These are phyloP conservation scores for Amphiura filiformis DNA, from an alignment of 35 echinoderm and acorn worm genomes.

Conservation along the genomic window DNA sequence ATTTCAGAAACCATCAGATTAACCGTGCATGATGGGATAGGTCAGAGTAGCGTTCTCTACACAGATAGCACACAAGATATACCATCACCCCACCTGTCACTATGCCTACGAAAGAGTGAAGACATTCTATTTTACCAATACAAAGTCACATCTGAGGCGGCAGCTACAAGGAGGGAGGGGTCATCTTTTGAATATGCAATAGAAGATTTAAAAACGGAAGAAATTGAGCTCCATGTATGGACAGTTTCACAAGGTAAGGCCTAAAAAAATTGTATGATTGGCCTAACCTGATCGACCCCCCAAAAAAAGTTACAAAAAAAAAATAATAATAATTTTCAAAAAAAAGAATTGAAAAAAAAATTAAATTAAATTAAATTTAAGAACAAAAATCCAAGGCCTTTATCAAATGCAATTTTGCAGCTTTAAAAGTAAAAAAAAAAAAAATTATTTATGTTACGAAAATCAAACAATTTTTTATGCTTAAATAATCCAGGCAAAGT, in stretches of 20 bases:
- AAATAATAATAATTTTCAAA: background rate
- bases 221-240: constrained; percentile 25
- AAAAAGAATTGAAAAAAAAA: background rate
- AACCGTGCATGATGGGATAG: too few species aligned
- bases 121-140: constrained; percentile 25
- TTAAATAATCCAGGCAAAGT: too few species aligned
- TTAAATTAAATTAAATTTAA: too few species aligned
- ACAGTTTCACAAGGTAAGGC: background rate
- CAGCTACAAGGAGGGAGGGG: background rate
- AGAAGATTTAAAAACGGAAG: constrained; percentile 8
- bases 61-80: constrained; percentile 5
- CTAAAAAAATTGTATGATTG: background rate
- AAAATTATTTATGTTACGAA: background rate
- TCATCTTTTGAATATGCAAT: constrained; percentile 18
- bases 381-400: too few species aligned
- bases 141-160: background rate
- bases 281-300: too few species aligned
- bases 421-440: background rate
- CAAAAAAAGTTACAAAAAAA: background rate
- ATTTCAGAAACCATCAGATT: background rate
- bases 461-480: too few species aligned
- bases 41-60: background rate
- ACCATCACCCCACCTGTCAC: background rate
- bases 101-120: constrained; percentile 17
- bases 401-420: too few species aligned